Conservation (phyloP, 2,113 vertebrate genomes). For the Eretmochelys imbricata region DNA sequence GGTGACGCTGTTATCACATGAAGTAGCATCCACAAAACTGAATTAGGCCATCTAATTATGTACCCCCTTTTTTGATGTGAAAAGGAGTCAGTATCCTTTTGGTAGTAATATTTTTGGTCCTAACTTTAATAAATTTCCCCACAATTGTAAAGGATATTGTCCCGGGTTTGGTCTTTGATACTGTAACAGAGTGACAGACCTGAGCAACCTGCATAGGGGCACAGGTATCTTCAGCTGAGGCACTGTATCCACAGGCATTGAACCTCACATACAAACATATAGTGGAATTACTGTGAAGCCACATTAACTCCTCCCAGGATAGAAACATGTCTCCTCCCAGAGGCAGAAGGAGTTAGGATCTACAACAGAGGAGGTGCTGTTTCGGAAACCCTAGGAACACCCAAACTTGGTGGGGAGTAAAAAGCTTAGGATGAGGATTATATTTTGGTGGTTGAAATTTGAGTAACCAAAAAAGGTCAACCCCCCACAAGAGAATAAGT, state of each 20-base stretch:
- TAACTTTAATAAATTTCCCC: not conserved
- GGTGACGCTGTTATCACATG: not conserved
- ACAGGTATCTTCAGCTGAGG: not conserved
- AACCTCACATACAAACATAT: not conserved
- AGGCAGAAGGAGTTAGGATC: not conserved
- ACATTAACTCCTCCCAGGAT: not conserved
- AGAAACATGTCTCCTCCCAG: not conserved
- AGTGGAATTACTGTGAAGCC: not conserved
- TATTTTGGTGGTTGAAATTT: not conserved
- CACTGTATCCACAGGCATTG: not conserved
- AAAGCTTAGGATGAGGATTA: not conserved
- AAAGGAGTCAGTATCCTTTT: not conserved
- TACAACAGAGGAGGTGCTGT: not conserved
- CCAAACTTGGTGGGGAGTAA: not conserved
- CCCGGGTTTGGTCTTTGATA: not conserved
- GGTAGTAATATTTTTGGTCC: not conserved
- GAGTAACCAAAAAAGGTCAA: not conserved
- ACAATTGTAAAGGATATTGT: not conserved
- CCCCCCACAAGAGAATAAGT: not conserved
- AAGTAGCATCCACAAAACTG: not conserved
- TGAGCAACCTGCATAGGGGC: not conserved
- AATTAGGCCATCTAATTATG: rapidly evolving
- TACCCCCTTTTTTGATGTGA: not conserved
- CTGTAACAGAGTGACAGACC: not conserved
- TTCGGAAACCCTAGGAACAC: not conserved